Base-by-base conservation (phyloP, 2,888 invertebrate species). In the Xiphydria camelus region DNA sequence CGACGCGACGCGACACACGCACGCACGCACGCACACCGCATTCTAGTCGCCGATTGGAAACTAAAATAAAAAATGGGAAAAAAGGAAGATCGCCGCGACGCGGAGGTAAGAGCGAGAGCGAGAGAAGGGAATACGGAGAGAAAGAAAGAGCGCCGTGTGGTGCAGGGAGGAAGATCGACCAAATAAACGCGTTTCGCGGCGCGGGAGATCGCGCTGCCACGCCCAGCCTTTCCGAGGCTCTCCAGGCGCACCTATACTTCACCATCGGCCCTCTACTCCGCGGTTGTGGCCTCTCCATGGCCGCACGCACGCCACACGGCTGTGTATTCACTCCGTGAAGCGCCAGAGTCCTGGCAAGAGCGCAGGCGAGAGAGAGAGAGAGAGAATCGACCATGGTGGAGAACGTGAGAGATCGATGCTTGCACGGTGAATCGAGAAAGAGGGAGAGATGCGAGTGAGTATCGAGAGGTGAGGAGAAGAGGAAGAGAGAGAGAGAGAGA, bases 161-260 rank as follows among this genome's bases (percentile, higher is more conserved):
- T n/a, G 20, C 19, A n/a, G 12, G 14, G 15, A 23, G 18, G 22
- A 38, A 38, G 31, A 43, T 59, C 59, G 58, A 57, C 56, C 54
- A 59, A 66, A 65, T 61, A 61, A 64, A 64, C 57, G 58, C 55
- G 62, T 62, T 61, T 54, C 51, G 55, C 62, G 47, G 54, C 51
- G 56, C 55, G 54, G 58, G 52, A 59, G 59, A 64, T 62, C 59
- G 55, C 61, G 59, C n/a, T n/a, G 41, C 66, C 66, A 66, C 66
- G 66, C 66, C 66, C 65, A 57, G 51, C 31, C 53, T 55, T 56
- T 54, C 53, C 26, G 12, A n/a, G 26, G 12, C n/a, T n/a, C 26
- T 26, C 3, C 10, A 26, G 26, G 10, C 10, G 14, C 14, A 26
- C 26, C 10, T n/a, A 14, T 26, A 26, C 14, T 12, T 14, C 26